Conservation (phyloP, 1,140 invertebrate genomes). For the Drosophila ficusphila region DNA sequence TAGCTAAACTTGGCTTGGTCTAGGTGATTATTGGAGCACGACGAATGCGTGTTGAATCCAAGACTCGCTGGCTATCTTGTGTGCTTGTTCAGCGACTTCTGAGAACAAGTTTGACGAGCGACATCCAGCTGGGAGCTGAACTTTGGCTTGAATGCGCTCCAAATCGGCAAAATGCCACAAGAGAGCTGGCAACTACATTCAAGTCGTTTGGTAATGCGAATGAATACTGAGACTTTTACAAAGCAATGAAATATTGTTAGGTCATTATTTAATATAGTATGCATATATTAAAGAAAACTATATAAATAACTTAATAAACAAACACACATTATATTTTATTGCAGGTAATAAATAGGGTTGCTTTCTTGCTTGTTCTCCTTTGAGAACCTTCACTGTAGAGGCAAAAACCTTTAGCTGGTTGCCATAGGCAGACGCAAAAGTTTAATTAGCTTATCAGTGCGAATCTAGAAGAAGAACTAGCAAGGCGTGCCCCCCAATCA, state of each 20-base stretch:
- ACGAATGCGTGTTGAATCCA: conserved; percentile 55
- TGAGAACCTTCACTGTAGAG: neutral
- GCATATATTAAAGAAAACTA: no score
- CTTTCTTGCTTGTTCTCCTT: neutral
- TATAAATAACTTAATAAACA: no score
- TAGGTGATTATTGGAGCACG: conserved; percentile 72
- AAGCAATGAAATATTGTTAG: no score
- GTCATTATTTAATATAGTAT: no score
- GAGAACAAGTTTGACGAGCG: conserved; percentile 24
- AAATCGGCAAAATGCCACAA: conserved; percentile 6
- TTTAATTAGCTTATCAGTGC: conserved; percentile 33
- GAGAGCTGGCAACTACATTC: neutral
- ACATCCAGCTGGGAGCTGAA: conserved; percentile 57
- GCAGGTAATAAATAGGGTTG: no score
- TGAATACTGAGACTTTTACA: no score
- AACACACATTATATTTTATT: neutral
- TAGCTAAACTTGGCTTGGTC: conserved; percentile 62
- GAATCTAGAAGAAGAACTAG: neutral
- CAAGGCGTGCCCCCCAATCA: conserved; percentile 24
- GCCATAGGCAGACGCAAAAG: neutral
- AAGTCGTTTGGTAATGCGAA: neutral
- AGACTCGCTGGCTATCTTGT: conserved; percentile 9
- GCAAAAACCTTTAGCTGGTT: neutral
- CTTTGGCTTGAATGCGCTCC: conserved; percentile 36
- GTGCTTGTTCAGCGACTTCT: conserved; percentile 7